Percentiles rank a stretch among this genome's conserved stretches.
phyloP scores from a whole-genome alignment of 2,888 invertebrate genomes.

The Andrena dorsata region DNA sequence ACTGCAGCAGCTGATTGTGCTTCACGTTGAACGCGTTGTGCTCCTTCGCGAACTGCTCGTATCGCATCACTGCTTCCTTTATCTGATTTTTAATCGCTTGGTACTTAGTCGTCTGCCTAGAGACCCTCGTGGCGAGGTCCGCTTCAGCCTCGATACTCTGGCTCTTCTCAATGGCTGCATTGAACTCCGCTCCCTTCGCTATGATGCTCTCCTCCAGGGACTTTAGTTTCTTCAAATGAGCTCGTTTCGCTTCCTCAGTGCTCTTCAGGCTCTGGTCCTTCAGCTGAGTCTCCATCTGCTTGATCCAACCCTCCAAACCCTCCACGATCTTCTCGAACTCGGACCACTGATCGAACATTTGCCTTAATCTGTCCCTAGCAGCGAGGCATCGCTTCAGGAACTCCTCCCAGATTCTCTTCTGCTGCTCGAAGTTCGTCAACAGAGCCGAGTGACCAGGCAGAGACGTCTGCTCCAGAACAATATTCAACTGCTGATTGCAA shows the following conservation, averaged over 20 bases:
- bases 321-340: constrained; percentile 93
- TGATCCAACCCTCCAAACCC: constrained; percentile 93
- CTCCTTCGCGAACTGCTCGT: constrained; percentile 94
- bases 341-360: constrained; percentile 92
- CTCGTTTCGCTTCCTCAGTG: constrained; percentile 92
- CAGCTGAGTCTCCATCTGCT: constrained; percentile 92
- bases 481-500: constrained; percentile 90
- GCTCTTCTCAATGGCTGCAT: constrained; percentile 89
- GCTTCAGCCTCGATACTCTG: constrained; percentile 89
- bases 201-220: constrained; percentile 90
- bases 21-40: constrained; percentile 92
- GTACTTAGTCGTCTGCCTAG: constrained; percentile 92
- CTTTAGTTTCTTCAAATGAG: constrained; percentile 92
- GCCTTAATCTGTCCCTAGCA: constrained; percentile 90
- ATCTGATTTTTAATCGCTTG: constrained; percentile 93
- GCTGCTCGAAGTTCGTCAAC: constrained; percentile 90
- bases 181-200: constrained; percentile 89
- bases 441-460: constrained; percentile 89
- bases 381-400: constrained; percentile 90
- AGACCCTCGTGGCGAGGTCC: constrained; percentile 90
- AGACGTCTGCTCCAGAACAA: constrained; percentile 92
- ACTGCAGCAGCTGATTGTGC: constrained; percentile 90
- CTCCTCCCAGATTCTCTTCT: constrained; percentile 91
- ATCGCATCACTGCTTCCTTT: constrained; percentile 93
- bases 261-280: constrained; percentile 96